Evolutionary conservation across 2,888 invertebrate species (phyloP), one percentile per base, ranked within the genome.

Genomic region (Watsonalla binaria): DNA sequence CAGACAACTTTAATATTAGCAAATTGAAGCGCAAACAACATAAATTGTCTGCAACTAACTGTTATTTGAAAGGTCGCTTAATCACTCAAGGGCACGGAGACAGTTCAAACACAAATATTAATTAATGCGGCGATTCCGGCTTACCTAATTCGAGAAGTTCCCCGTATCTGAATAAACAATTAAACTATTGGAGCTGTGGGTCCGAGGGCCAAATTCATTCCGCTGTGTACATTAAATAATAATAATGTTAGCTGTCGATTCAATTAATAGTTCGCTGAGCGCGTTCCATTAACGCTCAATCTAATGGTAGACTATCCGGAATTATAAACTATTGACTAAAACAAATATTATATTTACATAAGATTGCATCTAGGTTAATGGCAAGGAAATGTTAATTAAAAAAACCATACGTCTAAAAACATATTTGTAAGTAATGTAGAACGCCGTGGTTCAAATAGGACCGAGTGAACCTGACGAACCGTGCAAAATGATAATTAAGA

Each of bases 401-500:
- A 24, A 24, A 24, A 24, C 24, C 24, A 24, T 24, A 24, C 4
- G 24, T 24, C 24, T 24, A n/a, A 48, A n/a, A 37, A 53, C 46
- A 50, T 37, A 42, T 48, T n/a, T 48, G 45, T 13, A n/a, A 47
- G 48, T 15, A 51, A 45, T 39, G 48, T 42, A 51, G 39, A 48
- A 37, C 64, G 65, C 60, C 11, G 1, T 42, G 37, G 58, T 69
- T 63, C 68, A 62, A 73, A 76, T 72, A 72, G 76, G 79, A 66
- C 72, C 78, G 69, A 76, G 74, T 77, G 82, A 77, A 82, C 63
- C 80, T 85, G 88, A 85, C 90, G 88, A 87, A 87, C 87, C 89
- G 82, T 87, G 85, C 86, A 84, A 87, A 90, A 90, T 89, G 86
- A 90, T 90, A 90, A 90, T 90, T 89, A 90, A 89, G 83, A 86